A percentile compares a stretch with the other conserved stretches of the same genome.
Conservation (phyloP, 2,797 vertebrate genomes). For the Tolypeutes matacus region DNA sequence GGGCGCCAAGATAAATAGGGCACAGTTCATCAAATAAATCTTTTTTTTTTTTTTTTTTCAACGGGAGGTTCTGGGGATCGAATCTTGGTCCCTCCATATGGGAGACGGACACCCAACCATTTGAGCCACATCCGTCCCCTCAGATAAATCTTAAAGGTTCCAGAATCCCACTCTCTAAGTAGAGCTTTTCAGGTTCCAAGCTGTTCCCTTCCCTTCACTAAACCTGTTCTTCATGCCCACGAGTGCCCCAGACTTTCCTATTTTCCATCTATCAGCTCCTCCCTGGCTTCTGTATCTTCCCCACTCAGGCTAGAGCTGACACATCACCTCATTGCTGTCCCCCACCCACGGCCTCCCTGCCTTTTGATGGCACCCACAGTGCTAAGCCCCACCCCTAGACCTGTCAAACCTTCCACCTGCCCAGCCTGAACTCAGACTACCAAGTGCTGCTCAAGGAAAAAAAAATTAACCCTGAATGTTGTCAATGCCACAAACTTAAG, state of each 20-base stretch:
- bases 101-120: too few relatives aligned
- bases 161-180: neutral
- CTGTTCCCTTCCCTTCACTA: neutral
- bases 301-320: neutral
- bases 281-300: neutral
- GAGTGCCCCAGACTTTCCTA: neutral
- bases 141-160: constrained; percentile 15
- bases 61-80: too few relatives aligned
- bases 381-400: neutral
- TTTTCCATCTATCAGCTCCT: constrained; percentile 12
- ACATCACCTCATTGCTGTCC: neutral
- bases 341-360: neutral
- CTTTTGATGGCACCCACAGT: neutral
- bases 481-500: neutral
- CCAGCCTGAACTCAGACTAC: neutral
- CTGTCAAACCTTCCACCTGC: neutral
- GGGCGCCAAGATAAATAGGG: neutral
- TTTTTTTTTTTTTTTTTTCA: too few relatives aligned
- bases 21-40: neutral
- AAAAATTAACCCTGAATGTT: neutral
- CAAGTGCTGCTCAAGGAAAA: constrained; percentile 8
- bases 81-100: too few relatives aligned
- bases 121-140: too few relatives aligned
- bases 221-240: neutral
- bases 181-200: neutral